Evolutionary conservation across 2,113 vertebrate species (phyloP).

Genomic region (Sinocyclocheilus anshuiensis): DNA sequence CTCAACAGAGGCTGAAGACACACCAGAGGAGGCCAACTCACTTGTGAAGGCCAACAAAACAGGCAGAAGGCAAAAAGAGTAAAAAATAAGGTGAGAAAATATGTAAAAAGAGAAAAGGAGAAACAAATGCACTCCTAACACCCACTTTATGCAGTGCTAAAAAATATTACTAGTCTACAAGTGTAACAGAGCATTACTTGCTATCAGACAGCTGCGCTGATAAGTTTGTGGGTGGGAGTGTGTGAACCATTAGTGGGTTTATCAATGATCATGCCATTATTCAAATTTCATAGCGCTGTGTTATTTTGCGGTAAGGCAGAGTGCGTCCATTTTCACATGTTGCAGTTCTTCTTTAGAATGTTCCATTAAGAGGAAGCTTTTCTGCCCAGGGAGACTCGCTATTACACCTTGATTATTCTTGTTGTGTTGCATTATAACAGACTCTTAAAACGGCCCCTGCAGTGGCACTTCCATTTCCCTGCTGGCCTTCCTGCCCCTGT

Average conservation of each 20-base stretch:
- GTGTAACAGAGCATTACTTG: neutral
- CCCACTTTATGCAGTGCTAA: neutral
- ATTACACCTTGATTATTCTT: conserved; percentile 23
- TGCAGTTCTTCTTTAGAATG: neutral
- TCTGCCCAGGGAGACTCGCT: neutral
- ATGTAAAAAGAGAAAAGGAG: neutral
- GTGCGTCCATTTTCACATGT: neutral
- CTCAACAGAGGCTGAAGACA: conserved; percentile 16
- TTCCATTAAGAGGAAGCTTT: neutral
- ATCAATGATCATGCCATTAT: neutral
- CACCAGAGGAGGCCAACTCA: conserved; percentile 7
- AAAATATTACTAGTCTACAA: neutral
- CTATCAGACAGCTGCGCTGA: neutral
- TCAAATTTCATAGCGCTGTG: neutral
- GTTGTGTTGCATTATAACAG: conserved; percentile 6
- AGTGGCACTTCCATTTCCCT: conserved; percentile 5
- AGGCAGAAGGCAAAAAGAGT: neutral
- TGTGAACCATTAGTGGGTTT: neutral
- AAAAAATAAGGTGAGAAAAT: conserved; percentile 1
- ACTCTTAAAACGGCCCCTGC: neutral
- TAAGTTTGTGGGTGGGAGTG: neutral
- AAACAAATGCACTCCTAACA: neutral
- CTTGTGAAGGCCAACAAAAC: conserved; percentile 2
- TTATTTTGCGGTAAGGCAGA: neutral
- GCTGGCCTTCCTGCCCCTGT: conserved; percentile 40